Evolutionary conservation across 2,797 vertebrate species (phyloP).

Genomic region (Sphenopsis melanotis): DNA sequence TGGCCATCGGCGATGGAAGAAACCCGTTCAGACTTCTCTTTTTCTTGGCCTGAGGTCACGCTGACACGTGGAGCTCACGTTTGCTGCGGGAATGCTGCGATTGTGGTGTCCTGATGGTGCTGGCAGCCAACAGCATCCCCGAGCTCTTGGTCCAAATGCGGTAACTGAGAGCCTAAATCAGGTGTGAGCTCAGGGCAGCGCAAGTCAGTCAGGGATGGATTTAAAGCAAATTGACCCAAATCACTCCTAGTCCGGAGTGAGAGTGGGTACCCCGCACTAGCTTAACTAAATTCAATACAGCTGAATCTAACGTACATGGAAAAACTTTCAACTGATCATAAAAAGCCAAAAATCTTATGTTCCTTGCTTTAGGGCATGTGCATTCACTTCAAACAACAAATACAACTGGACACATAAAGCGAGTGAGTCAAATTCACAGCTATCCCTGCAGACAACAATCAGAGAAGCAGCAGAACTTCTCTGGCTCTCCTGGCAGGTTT

Average conservation of each 20-base stretch:
- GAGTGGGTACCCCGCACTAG: background rate
- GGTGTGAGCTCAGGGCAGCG: background rate
- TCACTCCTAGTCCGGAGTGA: background rate
- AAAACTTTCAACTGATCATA: background rate
- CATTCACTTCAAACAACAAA: background rate
- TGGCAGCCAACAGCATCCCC: background rate
- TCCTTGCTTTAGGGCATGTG: background rate
- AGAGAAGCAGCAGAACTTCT: background rate
- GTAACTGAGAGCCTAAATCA: background rate
- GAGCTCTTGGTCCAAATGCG: background rate
- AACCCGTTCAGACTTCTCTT: slow-evolving; percentile 7
- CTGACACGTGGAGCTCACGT: background rate
- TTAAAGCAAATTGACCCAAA: slow-evolving; percentile 6
- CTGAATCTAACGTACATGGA: background rate
- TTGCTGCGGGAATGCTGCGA: background rate
- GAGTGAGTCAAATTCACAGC: background rate
- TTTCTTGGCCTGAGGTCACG: slow-evolving; percentile 7
- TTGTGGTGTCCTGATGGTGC: background rate
- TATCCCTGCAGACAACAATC: background rate
- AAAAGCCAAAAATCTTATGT: background rate
- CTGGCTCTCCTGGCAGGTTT: background rate
- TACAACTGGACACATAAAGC: background rate
- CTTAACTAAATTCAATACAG: slow-evolving; percentile 18
- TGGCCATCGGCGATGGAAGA: background rate
- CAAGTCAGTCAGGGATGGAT: background rate